Evolutionary conservation across 2,797 vertebrate species (phyloP), one percentile per base, ranked within the genome.

Genomic region (Paramormyrops hopkinsi): DNA sequence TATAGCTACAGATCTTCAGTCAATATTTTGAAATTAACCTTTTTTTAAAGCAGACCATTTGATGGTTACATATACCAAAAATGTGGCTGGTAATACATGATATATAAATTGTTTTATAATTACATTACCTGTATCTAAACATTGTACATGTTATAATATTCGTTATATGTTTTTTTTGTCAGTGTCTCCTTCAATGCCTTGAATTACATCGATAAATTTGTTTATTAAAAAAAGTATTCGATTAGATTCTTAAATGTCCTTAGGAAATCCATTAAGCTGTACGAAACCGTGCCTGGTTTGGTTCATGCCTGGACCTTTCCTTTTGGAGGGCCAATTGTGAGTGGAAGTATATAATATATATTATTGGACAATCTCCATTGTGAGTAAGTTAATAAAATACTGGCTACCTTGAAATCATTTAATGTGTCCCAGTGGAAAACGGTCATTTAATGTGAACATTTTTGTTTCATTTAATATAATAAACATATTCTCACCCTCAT

Each of bases 391-490:
- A 54, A 59, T 69, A 84, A 51, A 59, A 87, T 82, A 79, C 29
- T 79, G 4, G 22, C 48, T 22, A 69, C 50, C 50, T 56, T 56
- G 65, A 53, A 22, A 19, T 54, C 88, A 54, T 88, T 89, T 90
- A 79, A 88, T 69, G 25, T 92, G 92, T 94, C 73, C 69, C 46
- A 79, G 90, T 95, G 94, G 93, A 93, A 93, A 95, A 96, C 95
- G 95, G 95, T 96, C 95, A 96, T 92, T 90, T 92, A 59, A 90
- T 95, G 96, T 96, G 94, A 95, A 94, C 88, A 92, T 94, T 96
- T 96, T 96, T 97, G 95, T 95, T 96, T 96, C 95, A 96, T 95
- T 95, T 95, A 96, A 86, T 94, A 95, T 95, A 96, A 96, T 96
- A 96, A 96, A 96, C 95, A 94, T 95, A 96, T 96, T 95, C 94